Evolutionary conservation across 2,888 invertebrate genomes (phyloP).

Genomic region (Drosophila meridiana): DNA sequence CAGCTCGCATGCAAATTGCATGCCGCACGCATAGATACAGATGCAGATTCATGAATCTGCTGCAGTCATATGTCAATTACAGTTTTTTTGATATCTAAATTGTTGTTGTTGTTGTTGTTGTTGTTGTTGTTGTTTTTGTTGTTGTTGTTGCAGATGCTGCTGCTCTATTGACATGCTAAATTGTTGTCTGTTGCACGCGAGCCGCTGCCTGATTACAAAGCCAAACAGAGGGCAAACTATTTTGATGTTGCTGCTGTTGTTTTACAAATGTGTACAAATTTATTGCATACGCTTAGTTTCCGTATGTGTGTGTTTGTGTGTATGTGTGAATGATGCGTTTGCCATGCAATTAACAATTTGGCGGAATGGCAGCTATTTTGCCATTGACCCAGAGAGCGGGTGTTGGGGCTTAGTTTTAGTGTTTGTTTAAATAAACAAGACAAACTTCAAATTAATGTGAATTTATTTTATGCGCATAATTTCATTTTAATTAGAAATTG

Average conservation of each 20-base stretch:
- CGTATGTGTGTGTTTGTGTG: constrained; percentile 23
- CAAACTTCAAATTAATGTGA: constrained; percentile 56
- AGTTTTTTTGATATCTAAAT: constrained; percentile 61
- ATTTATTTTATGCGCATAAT: constrained; percentile 69
- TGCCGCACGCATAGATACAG: constrained; percentile 47
- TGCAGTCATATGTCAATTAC: constrained; percentile 65
- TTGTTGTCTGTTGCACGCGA: constrained; percentile 49
- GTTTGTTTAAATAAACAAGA: constrained; percentile 28
- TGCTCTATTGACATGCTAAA: constrained; percentile 43
- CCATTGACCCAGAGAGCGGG: constrained; percentile 17
- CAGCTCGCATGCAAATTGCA: constrained; percentile 60
- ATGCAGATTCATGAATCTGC: constrained; percentile 21
- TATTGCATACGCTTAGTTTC: constrained; percentile 42
- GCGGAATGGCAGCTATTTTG: constrained; percentile 55
- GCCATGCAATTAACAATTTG: constrained; percentile 75
- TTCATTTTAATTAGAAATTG: constrained; percentile 68
- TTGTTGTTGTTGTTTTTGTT: constrained; percentile 27
- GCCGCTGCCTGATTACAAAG: constrained; percentile 39
- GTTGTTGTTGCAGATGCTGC: constrained; percentile 13
- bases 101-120: constrained; percentile 28
- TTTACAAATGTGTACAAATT: constrained; percentile 66
- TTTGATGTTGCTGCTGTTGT: constrained; percentile 26
- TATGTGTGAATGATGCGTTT: constrained; percentile 24
- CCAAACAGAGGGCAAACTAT: constrained; percentile 32
- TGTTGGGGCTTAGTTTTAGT: constrained; percentile 12